These are phyloP conservation scores for Athene noctua DNA, from an alignment of 2,113 vertebrate species.

Conservation along the genomic window DNA sequence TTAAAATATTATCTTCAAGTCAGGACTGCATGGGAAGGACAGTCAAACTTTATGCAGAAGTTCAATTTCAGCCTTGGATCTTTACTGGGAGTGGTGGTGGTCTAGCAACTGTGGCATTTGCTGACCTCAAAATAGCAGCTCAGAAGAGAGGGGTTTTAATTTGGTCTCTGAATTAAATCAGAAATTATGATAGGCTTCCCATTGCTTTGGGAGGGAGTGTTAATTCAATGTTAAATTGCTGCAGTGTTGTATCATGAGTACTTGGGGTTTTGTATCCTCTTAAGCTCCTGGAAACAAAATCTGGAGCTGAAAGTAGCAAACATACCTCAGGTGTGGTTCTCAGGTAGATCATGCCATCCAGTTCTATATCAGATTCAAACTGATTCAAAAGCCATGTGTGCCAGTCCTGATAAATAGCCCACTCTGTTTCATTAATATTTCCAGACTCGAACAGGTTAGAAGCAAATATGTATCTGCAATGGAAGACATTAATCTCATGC, in stretches of 20 bases:
- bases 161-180: neutral
- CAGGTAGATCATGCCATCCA: conserved; percentile 86
- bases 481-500: neutral
- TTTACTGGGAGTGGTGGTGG: neutral
- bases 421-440: conserved; percentile 80
- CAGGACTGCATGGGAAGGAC: neutral
- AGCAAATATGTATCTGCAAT: conserved; percentile 81
- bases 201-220: neutral
- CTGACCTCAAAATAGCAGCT: neutral
- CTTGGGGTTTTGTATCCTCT: neutral
- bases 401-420: conserved; percentile 85
- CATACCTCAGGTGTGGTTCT: conserved; percentile 80
- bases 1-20: neutral
- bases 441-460: conserved; percentile 82
- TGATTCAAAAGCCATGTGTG: conserved; percentile 82
- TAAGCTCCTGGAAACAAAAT: neutral
- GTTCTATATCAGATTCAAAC: conserved; percentile 75
- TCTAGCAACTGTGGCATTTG: neutral
- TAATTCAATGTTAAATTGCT: neutral
- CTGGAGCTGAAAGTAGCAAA: neutral
- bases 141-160: neutral
- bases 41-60: neutral
- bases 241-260: neutral
- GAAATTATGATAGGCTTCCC: neutral
- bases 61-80: neutral